A percentile compares a stretch with the other conserved stretches of the same genome.
phyloP scores from a whole-genome alignment of 2,797 vertebrate genomes.

The Myotis daubentonii region DNA sequence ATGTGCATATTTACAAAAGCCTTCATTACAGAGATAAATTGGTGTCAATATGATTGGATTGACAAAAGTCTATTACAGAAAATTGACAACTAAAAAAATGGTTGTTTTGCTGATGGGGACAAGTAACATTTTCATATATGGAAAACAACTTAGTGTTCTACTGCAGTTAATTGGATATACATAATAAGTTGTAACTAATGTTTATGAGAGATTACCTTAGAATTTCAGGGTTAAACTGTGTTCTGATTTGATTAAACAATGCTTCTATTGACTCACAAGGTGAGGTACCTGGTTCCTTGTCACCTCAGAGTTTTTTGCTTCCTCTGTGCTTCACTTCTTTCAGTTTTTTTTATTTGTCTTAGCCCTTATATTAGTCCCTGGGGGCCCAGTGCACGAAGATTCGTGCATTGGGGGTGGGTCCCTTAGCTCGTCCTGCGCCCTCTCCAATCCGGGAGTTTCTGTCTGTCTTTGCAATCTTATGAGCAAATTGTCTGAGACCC shows the following conservation, averaged over 20 bases:
- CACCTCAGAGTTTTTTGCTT: background rate
- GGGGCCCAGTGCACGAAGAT: too few relatives aligned
- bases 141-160: background rate
- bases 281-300: background rate
- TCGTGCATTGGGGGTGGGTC: too few relatives aligned
- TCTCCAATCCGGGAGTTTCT: too few relatives aligned
- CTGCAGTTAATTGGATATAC: background rate
- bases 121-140: background rate
- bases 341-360: background rate
- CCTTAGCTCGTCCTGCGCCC: too few relatives aligned
- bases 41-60: background rate
- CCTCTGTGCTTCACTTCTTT: background rate
- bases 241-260: background rate
- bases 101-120: background rate
- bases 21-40: constrained; percentile 20
- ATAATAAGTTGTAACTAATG: background rate
- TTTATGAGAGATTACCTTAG: background rate
- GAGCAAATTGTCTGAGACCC: too few relatives aligned
- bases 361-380: background rate
- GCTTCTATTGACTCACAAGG: background rate
- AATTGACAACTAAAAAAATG: background rate
- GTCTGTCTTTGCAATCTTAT: too few relatives aligned
- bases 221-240: constrained; percentile 37
- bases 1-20: background rate
- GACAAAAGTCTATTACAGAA: background rate